Percentiles rank a stretch among this genome's conserved stretches.
Evolutionary conservation across 2,888 invertebrate genomes (phyloP).

Genomic region (Serrognathus titanus): DNA sequence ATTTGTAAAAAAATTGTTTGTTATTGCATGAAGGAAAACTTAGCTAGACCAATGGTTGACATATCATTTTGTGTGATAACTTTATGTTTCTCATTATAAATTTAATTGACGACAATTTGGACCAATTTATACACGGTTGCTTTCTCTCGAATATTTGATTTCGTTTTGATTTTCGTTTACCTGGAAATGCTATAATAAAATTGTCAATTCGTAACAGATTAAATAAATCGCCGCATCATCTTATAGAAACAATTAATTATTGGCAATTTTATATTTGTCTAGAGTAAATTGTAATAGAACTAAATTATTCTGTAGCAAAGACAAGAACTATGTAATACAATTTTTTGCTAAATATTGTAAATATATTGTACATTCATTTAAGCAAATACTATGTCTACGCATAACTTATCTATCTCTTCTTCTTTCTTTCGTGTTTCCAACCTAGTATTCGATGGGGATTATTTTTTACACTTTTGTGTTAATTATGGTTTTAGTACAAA

Average conservation of each 20-base stretch:
- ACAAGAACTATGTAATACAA: slow-evolving; percentile 35
- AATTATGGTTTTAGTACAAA: slow-evolving; percentile 41
- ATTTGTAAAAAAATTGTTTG: neutral
- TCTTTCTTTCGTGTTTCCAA: slow-evolving; percentile 23
- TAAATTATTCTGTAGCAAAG: slow-evolving; percentile 39
- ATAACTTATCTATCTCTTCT: slow-evolving; percentile 32
- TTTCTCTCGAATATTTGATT: slow-evolving; percentile 1
- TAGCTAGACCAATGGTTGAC: slow-evolving; percentile 35
- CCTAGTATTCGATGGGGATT: slow-evolving; percentile 34
- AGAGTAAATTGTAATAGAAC: slow-evolving; percentile 34
- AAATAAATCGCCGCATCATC: too few species aligned
- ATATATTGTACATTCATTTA: slow-evolving; percentile 49
- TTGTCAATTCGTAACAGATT: slow-evolving; percentile 18
- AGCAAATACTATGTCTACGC: slow-evolving; percentile 44
- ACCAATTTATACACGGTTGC: neutral
- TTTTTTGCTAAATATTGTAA: slow-evolving; percentile 48
- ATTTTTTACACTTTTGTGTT: slow-evolving; percentile 33
- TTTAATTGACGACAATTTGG: neutral
- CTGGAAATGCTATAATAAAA: slow-evolving; percentile 13
- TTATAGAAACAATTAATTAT: slow-evolving; percentile 36
- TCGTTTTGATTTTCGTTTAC: neutral
- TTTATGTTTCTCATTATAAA: slow-evolving; percentile 13
- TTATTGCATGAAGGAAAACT: slow-evolving; percentile 6
- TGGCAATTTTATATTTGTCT: slow-evolving; percentile 45
- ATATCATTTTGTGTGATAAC: slow-evolving; percentile 33